A percentile compares a stretch with the other conserved stretches of the same genome.
These are phyloP conservation scores for Odontamblyopus rebecca DNA, from an alignment of 2,797 vertebrate genomes.

Conservation along the genomic window DNA sequence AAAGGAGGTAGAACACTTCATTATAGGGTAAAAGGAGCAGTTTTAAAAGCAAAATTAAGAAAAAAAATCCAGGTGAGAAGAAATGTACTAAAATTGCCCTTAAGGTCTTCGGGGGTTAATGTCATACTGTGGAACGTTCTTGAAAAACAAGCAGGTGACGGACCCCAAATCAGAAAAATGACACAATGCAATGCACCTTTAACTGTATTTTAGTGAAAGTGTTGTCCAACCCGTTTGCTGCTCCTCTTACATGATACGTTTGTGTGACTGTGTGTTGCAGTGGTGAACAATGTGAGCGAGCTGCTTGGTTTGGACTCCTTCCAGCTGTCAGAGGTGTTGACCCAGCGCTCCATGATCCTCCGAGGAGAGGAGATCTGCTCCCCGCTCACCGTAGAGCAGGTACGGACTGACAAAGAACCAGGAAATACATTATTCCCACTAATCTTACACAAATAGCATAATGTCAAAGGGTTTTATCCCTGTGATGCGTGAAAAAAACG, in stretches of 20 bases:
- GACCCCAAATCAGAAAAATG: too few species aligned
- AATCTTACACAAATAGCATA: not conserved
- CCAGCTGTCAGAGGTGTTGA: constrained; percentile 90
- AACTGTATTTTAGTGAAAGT: too few species aligned
- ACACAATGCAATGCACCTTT: too few species aligned
- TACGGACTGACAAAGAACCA: constrained; percentile 65
- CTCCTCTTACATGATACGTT: constrained; percentile 12
- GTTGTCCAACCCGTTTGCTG: too few species aligned
- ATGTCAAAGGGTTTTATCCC: not conserved
- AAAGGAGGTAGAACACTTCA: too few species aligned
- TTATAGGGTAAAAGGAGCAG: too few species aligned
- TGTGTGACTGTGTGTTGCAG: constrained; percentile 63
- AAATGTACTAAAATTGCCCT: too few species aligned
- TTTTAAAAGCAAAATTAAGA: too few species aligned
- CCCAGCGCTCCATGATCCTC: constrained; percentile 96
- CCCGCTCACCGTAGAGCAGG: constrained; percentile 93
- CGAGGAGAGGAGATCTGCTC: constrained; percentile 97
- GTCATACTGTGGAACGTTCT: too few species aligned
- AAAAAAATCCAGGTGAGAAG: too few species aligned
- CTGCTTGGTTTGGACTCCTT: constrained; percentile 89
- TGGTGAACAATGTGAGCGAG: constrained; percentile 80
- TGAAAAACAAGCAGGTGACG: too few species aligned
- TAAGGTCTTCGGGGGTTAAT: too few species aligned
- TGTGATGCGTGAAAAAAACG: not conserved
- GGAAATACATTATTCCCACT: not conserved